Evolutionary conservation across 2,888 invertebrate genomes (phyloP).

Genomic region (Exephanes ischioxanthus): DNA sequence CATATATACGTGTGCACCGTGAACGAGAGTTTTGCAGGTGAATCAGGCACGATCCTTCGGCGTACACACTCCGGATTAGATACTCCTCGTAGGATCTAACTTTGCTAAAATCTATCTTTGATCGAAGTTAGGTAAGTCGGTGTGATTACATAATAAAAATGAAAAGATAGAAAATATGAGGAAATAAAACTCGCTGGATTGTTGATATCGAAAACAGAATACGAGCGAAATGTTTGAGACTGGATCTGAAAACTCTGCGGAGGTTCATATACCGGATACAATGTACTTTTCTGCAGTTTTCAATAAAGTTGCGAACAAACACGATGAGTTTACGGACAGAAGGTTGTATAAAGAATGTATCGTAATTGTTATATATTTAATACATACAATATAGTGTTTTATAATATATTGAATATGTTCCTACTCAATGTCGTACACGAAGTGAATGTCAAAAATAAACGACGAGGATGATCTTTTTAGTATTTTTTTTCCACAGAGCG

Average conservation of each 20-base stretch:
- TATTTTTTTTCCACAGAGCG: background rate
- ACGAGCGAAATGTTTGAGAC: background rate
- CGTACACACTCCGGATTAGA: background rate
- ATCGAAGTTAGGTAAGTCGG: background rate
- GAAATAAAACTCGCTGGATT: background rate
- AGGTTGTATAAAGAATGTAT: too few relatives aligned
- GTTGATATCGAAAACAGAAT: background rate
- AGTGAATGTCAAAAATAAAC: background rate
- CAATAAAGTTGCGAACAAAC: too few relatives aligned
- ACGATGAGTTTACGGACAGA: too few relatives aligned
- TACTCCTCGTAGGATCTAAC: background rate
- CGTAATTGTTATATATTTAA: too few relatives aligned
- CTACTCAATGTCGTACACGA: too few relatives aligned
- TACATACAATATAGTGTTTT: too few relatives aligned
- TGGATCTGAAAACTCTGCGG: background rate
- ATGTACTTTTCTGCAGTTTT: too few relatives aligned
- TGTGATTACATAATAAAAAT: background rate
- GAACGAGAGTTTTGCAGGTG: constrained; percentile 2
- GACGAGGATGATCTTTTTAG: background rate
- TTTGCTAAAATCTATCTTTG: background rate
- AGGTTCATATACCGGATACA: background rate
- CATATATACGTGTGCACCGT: background rate
- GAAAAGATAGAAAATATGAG: background rate
- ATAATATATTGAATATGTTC: too few relatives aligned
- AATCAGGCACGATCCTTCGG: constrained; percentile 17